Conservation (phyloP, 2,113 vertebrate genomes). For the Sinocyclocheilus anophthalmus region DNA sequence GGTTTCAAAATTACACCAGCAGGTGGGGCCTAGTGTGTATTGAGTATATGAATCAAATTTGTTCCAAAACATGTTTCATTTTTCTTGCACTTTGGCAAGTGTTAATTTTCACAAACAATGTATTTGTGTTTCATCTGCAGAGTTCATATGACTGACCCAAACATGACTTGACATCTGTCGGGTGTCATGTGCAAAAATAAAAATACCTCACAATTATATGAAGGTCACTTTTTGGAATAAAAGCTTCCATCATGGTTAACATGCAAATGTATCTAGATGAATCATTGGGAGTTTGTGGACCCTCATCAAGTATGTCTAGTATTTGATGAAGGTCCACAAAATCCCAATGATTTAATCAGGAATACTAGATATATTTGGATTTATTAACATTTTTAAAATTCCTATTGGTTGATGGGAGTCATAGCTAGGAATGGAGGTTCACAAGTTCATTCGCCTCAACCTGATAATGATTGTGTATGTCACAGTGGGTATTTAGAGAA, state of each 20-base stretch:
- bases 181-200: background rate
- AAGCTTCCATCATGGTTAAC: background rate
- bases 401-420: background rate
- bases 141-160: background rate
- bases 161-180: background rate
- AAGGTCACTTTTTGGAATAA: background rate
- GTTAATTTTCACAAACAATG: background rate
- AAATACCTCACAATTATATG: background rate
- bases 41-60: background rate
- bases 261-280: background rate
- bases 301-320: background rate
- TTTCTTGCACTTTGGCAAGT: background rate
- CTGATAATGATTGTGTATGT: slow-evolving; percentile 24
- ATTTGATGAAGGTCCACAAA: background rate
- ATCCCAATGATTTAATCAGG: background rate
- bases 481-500: slow-evolving; percentile 2
- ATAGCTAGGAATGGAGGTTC: background rate
- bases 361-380: background rate
- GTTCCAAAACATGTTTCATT: background rate
- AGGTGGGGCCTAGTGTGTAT: background rate
- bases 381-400: background rate
- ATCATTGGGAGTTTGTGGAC: background rate
- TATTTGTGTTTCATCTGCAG: background rate
- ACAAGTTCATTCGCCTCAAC: slow-evolving; percentile 17
- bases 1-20: background rate